Percentiles rank a stretch among this genome's conserved stretches.
Conservation (phyloP, 2,113 vertebrate species). For the Antennarius striatus region DNA sequence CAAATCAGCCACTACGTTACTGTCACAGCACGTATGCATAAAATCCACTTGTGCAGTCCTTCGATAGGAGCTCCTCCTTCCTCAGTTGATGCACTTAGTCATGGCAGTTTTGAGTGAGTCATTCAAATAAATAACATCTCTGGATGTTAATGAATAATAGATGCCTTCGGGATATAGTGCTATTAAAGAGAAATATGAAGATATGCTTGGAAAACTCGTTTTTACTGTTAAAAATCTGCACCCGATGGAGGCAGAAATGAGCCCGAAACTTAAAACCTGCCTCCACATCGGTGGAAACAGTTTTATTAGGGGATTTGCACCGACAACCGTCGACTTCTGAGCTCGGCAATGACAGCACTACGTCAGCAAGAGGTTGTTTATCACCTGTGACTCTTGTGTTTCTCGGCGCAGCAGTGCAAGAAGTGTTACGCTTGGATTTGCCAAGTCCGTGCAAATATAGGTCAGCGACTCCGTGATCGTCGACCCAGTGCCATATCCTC, state of each 20-base stretch:
- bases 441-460: constrained; percentile 46
- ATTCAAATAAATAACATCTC: too few species aligned
- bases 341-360: neutral
- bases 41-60: neutral
- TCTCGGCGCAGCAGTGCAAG: neutral
- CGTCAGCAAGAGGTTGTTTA: neutral
- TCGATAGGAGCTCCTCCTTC: too few species aligned
- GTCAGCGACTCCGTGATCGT: constrained; percentile 46
- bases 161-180: too few species aligned
- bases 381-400: constrained; percentile 11
- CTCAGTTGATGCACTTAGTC: too few species aligned
- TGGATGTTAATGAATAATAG: neutral
- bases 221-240: neutral
- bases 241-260: neutral
- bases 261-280: neutral
- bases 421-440: neutral
- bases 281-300: neutral
- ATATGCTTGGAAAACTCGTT: neutral
- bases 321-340: too few species aligned
- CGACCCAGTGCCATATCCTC: constrained; percentile 45
- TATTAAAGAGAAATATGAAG: too few species aligned
- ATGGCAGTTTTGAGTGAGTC: too few species aligned
- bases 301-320: neutral
- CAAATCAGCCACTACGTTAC: constrained; percentile 42
- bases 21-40: constrained; percentile 14